Base-by-base conservation (phyloP, 2,113 vertebrate species). In the Serilophus lunatus region DNA sequence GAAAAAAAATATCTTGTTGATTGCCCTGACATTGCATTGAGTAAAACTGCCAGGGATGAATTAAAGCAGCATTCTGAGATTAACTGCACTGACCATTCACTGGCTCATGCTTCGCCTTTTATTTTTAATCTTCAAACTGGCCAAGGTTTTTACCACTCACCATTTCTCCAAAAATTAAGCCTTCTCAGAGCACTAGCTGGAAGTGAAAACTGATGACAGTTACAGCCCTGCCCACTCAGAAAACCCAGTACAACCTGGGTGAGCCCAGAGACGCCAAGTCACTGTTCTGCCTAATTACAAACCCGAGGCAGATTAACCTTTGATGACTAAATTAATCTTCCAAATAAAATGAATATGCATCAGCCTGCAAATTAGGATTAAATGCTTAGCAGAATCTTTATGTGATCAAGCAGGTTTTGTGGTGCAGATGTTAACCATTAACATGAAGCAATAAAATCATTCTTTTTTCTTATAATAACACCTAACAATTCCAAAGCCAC, bases 311-410 rank as follows among this genome's bases (percentile, higher is more conserved):
- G 95, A 97, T 97, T 97, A 97, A 97, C 97, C 96, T 97, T 96
- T 97, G 97, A 97, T 95, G 96, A 97, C 95, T 97, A 97, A 97
- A 94, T 94, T 97, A 95, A 97, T 96, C 96, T 96, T 95, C 93
- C 96, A 97, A 97, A 96, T 92, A 97, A 97, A 97, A 97, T 97
- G 92, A 97, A 97, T 97, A 97, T 97, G 95, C 96, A 97, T 96
- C 92, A 96, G 93, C 71, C 95, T 96, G 95, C 86, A 97, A 96
- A 97, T 96, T 96, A 96, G 95, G 96, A 96, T 95, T 97, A 97
- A 96, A 97, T 94, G 92, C 93, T 97, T 93, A 95, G 85, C 76
- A 93, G 93, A 95, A 97, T 94, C 95, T 96, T 95, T 96, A 97
- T 95, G 93, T 87, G 94, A 97, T 96, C 96, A 95, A 96, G 93